Conservation (phyloP, 2,113 vertebrate species). For the Saccopteryx bilineata region DNA sequence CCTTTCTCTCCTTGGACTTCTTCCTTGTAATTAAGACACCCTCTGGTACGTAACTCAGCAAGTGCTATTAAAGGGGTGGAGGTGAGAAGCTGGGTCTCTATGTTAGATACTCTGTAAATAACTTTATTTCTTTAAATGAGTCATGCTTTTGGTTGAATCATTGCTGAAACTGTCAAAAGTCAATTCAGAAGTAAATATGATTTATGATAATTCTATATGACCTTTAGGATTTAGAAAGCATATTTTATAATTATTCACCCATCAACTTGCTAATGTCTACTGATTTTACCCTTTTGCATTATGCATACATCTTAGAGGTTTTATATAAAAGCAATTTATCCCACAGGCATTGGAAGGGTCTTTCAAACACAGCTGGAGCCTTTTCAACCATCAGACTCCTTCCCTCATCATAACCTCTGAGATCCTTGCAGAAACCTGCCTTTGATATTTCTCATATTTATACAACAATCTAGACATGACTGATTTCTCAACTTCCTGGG, state of each 20-base stretch:
- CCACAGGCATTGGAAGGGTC: not conserved
- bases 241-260: constrained; percentile 53
- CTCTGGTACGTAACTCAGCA: not conserved
- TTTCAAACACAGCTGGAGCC: constrained; percentile 36
- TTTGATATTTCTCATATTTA: constrained; percentile 65
- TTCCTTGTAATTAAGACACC: not conserved
- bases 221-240: constrained; percentile 59
- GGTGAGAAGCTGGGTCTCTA: constrained; percentile 4
- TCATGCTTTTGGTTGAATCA: constrained; percentile 4
- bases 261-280: constrained; percentile 29
- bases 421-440: constrained; percentile 5
- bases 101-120: not conserved
- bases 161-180: constrained; percentile 55
- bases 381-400: not conserved
- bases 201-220: constrained; percentile 49
- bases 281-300: not conserved
- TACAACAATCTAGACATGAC: constrained; percentile 56
- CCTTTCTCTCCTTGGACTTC: not conserved
- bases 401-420: not conserved
- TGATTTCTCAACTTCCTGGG: constrained; percentile 59
- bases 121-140: constrained; percentile 48
- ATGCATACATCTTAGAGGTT: constrained; percentile 10
- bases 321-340: not conserved
- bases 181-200: constrained; percentile 45
- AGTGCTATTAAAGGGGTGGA: not conserved